These are phyloP conservation scores for Rhagonycha lutea DNA, from an alignment of 2,888 invertebrate species.

Conservation along the genomic window DNA sequence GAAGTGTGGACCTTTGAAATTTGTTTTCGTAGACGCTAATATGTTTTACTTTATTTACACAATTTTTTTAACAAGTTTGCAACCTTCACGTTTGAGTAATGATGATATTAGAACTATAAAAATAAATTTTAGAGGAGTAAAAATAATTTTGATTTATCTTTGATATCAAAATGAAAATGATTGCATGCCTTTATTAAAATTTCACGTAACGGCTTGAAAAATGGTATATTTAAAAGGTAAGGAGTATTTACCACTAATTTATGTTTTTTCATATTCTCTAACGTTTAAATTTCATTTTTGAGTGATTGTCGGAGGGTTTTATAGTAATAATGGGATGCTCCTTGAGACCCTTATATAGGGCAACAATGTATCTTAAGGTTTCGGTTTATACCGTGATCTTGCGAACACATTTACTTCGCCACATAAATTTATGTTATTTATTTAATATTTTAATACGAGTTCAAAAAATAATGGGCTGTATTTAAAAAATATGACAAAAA, in stretches of 20 bases:
- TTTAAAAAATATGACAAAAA: not conserved
- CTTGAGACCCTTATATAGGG: conserved; percentile 27
- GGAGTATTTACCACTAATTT: conserved; percentile 20
- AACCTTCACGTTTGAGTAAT: not conserved
- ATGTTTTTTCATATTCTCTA: conserved; percentile 21
- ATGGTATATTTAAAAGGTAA: conserved; percentile 4
- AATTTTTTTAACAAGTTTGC: not conserved
- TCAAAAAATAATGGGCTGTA: not conserved
- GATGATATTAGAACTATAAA: not conserved
- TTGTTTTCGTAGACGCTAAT: not conserved
- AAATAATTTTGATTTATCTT: not conserved
- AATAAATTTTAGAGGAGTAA: not conserved
- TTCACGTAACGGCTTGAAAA: not conserved
- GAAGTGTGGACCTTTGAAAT: not conserved
- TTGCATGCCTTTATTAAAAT: not conserved
- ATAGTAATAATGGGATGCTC: conserved; percentile 14
- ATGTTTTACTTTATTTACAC: not conserved
- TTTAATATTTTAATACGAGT: not conserved
- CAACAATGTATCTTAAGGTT: conserved; percentile 26
- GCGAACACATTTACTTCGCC: conserved; percentile 24
- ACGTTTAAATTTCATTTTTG: conserved; percentile 24
- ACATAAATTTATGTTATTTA: conserved; percentile 23
- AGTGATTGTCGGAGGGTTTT: conserved; percentile 16
- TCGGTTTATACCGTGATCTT: conserved; percentile 23
- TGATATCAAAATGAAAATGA: not conserved